Evolutionary conservation across 2,888 invertebrate genomes (phyloP).

Genomic region (Panzeria rudis): DNA sequence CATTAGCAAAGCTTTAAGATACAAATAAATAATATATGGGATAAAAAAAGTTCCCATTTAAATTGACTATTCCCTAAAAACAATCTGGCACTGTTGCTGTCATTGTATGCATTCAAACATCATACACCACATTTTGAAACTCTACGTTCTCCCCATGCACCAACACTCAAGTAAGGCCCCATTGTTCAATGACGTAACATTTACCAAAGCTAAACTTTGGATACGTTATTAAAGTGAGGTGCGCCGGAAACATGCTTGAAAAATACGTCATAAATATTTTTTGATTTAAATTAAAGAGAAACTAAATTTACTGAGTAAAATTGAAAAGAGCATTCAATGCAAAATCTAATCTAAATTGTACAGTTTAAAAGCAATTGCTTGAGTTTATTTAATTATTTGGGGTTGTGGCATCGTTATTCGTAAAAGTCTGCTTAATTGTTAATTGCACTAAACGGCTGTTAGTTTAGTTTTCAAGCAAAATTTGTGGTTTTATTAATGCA

Average conservation of each 20-base stretch:
- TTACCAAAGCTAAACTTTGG: constrained; percentile 39
- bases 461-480: not conserved
- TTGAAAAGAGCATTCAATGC: not conserved
- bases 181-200: constrained; percentile 56
- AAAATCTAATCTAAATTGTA: not conserved
- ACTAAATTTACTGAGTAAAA: not conserved
- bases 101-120: not conserved
- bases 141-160: not conserved
- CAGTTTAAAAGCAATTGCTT: constrained; percentile 52
- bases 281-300: constrained; percentile 35
- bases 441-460: constrained; percentile 9
- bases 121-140: not conserved
- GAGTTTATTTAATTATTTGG: constrained; percentile 5
- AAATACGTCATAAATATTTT: constrained; percentile 62
- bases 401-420: not conserved
- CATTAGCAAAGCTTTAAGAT: too few relatives aligned
- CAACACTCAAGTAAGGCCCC: not conserved
- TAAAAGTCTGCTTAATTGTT: constrained; percentile 33
- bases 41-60: not conserved
- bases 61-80: not conserved
- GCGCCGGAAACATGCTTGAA: constrained; percentile 65
- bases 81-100: not conserved
- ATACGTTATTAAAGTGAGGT: constrained; percentile 64
- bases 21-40: too few relatives aligned
- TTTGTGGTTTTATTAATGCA: constrained; percentile 1